Percentiles rank a stretch among this genome's conserved stretches.
phyloP scores from a whole-genome alignment of 2,888 invertebrate genomes.

The Sarcophaga carnaria region DNA sequence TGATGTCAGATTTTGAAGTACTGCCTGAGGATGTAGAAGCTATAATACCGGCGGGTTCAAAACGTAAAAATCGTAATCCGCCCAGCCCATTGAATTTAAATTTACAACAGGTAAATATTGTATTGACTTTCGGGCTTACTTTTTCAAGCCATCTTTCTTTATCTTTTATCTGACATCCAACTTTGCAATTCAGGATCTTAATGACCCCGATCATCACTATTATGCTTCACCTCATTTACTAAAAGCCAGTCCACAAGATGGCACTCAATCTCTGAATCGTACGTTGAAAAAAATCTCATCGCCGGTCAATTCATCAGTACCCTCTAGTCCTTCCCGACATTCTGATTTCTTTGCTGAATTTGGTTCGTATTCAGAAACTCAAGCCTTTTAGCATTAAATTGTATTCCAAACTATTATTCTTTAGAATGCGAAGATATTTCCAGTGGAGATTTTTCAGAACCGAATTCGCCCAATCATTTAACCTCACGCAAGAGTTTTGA shows the following conservation, averaged over 20 bases:
- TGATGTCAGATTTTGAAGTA: constrained; percentile 79
- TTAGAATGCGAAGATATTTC: constrained; percentile 81
- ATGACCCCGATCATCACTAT: constrained; percentile 79
- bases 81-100: constrained; percentile 80
- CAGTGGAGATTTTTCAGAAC: constrained; percentile 83
- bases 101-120: constrained; percentile 74
- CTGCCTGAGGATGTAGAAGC: constrained; percentile 80
- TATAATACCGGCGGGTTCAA: constrained; percentile 75
- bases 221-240: constrained; percentile 81
- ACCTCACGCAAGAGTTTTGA: constrained; percentile 76
- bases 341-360: constrained; percentile 87
- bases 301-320: constrained; percentile 84
- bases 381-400: background rate
- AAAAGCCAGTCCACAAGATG: constrained; percentile 77
- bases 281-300: constrained; percentile 85
- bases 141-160: background rate
- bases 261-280: constrained; percentile 77
- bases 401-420: background rate
- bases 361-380: constrained; percentile 82
- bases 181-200: constrained; percentile 68
- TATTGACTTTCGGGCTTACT: background rate
- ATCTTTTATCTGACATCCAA: background rate
- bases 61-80: constrained; percentile 76
- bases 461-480: constrained; percentile 77
- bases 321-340: constrained; percentile 87